Conservation (phyloP, 2,797 vertebrate species). For the Thunnus albacares region DNA sequence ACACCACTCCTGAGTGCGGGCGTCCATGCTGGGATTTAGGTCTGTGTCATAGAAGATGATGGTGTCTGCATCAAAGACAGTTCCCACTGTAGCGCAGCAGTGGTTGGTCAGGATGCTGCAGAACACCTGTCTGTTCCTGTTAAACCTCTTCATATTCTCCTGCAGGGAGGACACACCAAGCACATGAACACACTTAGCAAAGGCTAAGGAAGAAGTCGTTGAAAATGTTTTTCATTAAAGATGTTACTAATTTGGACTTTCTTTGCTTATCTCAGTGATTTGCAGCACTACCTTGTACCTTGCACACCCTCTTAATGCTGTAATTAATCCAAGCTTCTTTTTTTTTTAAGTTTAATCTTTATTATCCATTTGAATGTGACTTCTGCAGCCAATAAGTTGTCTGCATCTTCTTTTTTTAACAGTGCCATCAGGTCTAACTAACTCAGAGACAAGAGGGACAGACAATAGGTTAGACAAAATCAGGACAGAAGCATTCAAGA, state of each 20-base stretch:
- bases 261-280: neutral
- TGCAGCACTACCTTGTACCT: neutral
- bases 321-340: too few relatives aligned
- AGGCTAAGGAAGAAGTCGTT: neutral
- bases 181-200: neutral
- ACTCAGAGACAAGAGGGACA: neutral
- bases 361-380: conserved; percentile 1
- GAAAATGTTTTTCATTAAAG: neutral
- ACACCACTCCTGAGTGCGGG: conserved; percentile 95
- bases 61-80: conserved; percentile 93
- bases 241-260: neutral
- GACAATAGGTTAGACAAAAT: neutral
- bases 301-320: too few relatives aligned
- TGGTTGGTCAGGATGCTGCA: conserved; percentile 95
- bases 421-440: conserved; percentile 1
- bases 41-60: conserved; percentile 96
- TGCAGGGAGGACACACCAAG: conserved; percentile 61
- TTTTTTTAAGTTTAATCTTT: too few relatives aligned
- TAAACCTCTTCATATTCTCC: conserved; percentile 93
- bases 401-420: neutral
- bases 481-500: neutral
- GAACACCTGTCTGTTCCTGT: conserved; percentile 92
- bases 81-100: conserved; percentile 92
- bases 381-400: neutral
- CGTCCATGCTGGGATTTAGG: conserved; percentile 94